These are phyloP conservation scores for Ascidia mentula DNA, from an alignment of 23 tunicate genomes.

Conservation along the genomic window DNA sequence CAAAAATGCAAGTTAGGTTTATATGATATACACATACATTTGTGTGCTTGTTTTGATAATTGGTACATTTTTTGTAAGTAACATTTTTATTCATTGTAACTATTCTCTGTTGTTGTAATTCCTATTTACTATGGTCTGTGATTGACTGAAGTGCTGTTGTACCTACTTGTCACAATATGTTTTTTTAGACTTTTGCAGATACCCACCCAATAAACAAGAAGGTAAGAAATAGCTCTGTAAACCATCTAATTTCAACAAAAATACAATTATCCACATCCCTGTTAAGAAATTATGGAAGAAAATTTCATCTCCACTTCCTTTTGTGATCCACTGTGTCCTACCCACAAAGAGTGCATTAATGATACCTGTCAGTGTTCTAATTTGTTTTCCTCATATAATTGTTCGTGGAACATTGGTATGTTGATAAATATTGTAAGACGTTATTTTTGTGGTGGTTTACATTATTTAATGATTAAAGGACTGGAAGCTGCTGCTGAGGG, in stretches of 20 bases:
- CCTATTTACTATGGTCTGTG: too few species aligned
- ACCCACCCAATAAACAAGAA: background rate
- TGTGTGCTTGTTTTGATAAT: too few species aligned
- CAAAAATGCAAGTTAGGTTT: too few species aligned
- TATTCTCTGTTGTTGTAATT: too few species aligned
- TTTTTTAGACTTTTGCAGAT: constrained; percentile 1
- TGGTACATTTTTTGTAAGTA: too few species aligned
- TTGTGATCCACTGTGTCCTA: constrained; percentile 24
- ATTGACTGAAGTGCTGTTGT: background rate
- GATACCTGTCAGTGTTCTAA: constrained; percentile 32
- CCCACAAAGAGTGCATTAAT: constrained; percentile 27
- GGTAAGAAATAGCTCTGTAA: background rate
- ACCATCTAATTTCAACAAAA: background rate
- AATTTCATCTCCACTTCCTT: constrained; percentile 1
- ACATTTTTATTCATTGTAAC: too few species aligned
- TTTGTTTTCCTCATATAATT: constrained; percentile 14
- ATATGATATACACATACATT: too few species aligned
- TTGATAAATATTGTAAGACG: too few species aligned
- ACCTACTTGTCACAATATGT: background rate
- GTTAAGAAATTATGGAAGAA: background rate
- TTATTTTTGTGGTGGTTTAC: too few species aligned
- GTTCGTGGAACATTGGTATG: constrained; percentile 15
- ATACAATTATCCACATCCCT: too few species aligned
- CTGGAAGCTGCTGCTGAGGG: constrained; percentile 29
- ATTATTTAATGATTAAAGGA: too few species aligned